These are phyloP conservation scores for Phaetusa simplex DNA, from an alignment of 2,113 vertebrate species.

Conservation along the genomic window DNA sequence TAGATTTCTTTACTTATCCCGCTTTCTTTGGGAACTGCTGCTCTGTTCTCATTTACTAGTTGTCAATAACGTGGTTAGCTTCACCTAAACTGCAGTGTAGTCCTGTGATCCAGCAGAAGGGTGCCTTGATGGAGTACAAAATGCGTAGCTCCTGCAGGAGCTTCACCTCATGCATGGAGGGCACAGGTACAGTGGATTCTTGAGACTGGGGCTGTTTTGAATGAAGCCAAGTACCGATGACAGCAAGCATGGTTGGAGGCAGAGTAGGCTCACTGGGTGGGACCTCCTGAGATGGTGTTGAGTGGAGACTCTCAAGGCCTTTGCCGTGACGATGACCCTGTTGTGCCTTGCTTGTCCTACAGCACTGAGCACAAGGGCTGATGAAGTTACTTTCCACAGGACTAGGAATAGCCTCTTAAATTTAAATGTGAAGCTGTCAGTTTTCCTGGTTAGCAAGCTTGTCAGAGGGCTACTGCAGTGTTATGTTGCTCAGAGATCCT, in stretches of 20 bases:
- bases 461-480: neutral
- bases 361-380: neutral
- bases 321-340: accelerated
- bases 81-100: accelerated
- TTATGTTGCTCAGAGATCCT: neutral
- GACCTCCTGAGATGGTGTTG: neutral
- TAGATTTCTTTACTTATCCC: neutral
- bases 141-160: neutral
- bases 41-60: neutral
- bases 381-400: neutral
- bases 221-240: neutral
- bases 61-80: accelerated
- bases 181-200: too few relatives aligned
- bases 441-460: neutral
- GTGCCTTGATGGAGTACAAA: neutral
- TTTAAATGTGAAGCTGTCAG: neutral
- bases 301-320: neutral
- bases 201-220: neutral
- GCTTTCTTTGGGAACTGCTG: neutral
- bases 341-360: neutral
- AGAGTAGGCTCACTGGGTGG: neutral
- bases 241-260: accelerated
- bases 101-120: neutral
- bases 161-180: neutral
- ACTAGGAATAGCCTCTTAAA: neutral